Conservation (phyloP, 2,797 vertebrate species). For the Menidia menidia region DNA sequence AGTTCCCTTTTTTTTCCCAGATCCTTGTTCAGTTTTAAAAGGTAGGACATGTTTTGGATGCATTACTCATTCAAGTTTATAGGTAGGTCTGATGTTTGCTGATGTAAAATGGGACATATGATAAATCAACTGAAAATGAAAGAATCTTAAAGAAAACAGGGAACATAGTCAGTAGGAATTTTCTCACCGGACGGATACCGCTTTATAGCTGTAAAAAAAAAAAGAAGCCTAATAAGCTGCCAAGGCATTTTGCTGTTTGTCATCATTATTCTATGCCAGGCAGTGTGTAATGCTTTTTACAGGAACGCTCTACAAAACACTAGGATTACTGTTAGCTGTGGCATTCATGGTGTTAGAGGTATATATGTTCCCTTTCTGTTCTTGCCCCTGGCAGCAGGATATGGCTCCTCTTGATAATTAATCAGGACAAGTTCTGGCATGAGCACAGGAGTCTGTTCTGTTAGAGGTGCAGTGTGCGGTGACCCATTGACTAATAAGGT, state of each 20-base stretch:
- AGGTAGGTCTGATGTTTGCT: neutral
- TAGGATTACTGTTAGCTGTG: constrained; percentile 13
- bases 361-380: constrained; percentile 38
- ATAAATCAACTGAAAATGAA: constrained; percentile 4
- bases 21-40: neutral
- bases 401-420: constrained; percentile 72
- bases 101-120: neutral
- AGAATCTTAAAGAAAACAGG: neutral
- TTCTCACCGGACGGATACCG: neutral
- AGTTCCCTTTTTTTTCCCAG: neutral
- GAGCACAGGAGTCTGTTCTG: constrained; percentile 54
- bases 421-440: constrained; percentile 72
- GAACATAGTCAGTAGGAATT: neutral
- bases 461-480: constrained; percentile 57
- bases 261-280: neutral
- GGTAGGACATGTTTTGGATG: neutral
- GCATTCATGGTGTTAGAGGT: constrained; percentile 20
- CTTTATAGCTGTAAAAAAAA: neutral
- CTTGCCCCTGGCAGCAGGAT: constrained; percentile 66
- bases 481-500: constrained; percentile 76
- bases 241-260: neutral
- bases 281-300: constrained; percentile 9
- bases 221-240: neutral
- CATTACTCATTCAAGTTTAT: neutral
- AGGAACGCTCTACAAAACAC: neutral